Evolutionary conservation across 2,797 vertebrate species (phyloP).

Genomic region (Anabas testudineus): DNA sequence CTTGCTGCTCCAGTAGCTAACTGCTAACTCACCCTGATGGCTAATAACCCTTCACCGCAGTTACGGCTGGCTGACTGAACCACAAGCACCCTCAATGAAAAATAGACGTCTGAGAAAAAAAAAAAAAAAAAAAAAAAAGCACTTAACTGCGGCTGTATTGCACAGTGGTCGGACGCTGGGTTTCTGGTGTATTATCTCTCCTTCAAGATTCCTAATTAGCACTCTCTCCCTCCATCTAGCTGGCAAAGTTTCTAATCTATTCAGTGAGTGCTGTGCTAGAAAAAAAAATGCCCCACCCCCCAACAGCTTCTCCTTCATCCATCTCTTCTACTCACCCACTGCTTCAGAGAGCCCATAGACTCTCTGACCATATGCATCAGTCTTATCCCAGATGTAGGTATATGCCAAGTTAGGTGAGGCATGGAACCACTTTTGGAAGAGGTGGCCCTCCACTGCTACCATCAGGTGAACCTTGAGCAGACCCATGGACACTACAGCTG

Average conservation of each 20-base stretch:
- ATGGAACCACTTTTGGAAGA: constrained; percentile 99
- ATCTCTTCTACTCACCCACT: constrained; percentile 84
- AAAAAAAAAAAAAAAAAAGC: constrained; percentile 41
- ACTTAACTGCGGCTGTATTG: constrained; percentile 62
- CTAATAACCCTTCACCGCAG: constrained; percentile 82
- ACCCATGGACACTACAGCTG: constrained; percentile 94
- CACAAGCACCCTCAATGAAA: constrained; percentile 70
- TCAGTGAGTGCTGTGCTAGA: constrained; percentile 23
- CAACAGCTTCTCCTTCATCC: constrained; percentile 1
- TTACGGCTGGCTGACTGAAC: constrained; percentile 77
- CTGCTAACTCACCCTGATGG: constrained; percentile 81
- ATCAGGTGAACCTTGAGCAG: constrained; percentile 97
- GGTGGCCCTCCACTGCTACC: constrained; percentile 98
- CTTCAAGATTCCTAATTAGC: constrained; percentile 75
- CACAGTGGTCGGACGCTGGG: constrained; percentile 48
- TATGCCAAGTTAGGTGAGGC: constrained; percentile 97
- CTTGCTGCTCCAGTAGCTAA: constrained; percentile 75
- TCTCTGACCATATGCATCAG: constrained; percentile 95
- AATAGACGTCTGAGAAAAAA: constrained; percentile 64
- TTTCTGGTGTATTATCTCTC: constrained; percentile 69
- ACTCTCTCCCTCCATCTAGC: constrained; percentile 58
- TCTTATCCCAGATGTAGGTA: constrained; percentile 99
- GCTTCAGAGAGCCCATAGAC: constrained; percentile 96
- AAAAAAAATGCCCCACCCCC: constrained; percentile 12
- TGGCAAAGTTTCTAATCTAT: constrained; percentile 59